phyloP scores from a whole-genome alignment of 1,140 invertebrate species.

The Calycopis cecrops region DNA sequence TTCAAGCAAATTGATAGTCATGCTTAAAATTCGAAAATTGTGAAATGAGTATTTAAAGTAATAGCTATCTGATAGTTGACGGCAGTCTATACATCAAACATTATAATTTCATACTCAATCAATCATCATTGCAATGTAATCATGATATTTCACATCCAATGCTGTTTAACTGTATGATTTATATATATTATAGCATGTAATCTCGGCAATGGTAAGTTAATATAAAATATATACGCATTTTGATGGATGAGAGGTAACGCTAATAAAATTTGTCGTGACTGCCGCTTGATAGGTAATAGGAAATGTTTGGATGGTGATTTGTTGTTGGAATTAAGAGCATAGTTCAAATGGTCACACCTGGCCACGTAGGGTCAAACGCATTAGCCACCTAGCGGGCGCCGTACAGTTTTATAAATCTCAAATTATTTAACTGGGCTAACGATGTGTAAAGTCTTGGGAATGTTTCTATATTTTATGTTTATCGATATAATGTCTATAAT shows the following conservation, averaged over 20 bases:
- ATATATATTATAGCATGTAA: constrained; percentile 17
- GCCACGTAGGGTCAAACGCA: constrained; percentile 62
- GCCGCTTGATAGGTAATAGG: constrained; percentile 58
- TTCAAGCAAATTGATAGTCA: constrained; percentile 50
- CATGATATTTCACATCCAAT: constrained; percentile 33
- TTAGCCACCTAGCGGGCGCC: constrained; percentile 66
- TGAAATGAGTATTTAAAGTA: constrained; percentile 56
- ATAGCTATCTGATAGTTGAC: constrained; percentile 57
- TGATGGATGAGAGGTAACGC: constrained; percentile 57
- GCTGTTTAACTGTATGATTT: constrained; percentile 23
- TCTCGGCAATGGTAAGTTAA: constrained; percentile 35
- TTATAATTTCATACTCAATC: constrained; percentile 28
- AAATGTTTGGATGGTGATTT: constrained; percentile 59
- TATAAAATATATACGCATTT: constrained; percentile 16
- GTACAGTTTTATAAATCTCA: constrained; percentile 56
- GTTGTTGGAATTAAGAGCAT: constrained; percentile 62
- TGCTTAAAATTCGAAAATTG: constrained; percentile 44
- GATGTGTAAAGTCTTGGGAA: constrained; percentile 26
- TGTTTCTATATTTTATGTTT: constrained; percentile 20
- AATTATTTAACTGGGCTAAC: constrained; percentile 25
- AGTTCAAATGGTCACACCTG: constrained; percentile 65
- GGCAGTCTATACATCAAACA: constrained; percentile 57
- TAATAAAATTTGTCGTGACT: constrained; percentile 70
- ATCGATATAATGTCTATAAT: constrained; percentile 13
- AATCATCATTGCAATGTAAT: constrained; percentile 33